A percentile compares a stretch with the other conserved stretches of the same genome.
phyloP scores from a whole-genome alignment of 1,140 invertebrate species.

The Hesperophylax magnus region DNA sequence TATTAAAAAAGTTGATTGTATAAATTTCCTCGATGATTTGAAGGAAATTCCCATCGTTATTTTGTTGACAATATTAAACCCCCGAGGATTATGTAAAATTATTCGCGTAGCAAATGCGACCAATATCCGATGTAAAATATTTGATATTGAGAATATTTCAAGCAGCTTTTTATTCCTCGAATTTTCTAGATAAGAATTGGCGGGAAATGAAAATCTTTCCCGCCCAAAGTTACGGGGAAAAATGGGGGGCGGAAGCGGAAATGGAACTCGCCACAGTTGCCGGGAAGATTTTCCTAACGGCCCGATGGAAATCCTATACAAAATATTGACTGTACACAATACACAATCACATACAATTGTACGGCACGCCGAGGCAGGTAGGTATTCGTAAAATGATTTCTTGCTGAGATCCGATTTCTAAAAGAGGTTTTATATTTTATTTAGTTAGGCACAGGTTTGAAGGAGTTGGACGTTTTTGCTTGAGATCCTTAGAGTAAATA shows the following conservation, averaged over 20 bases:
- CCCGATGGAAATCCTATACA: conserved; percentile 39
- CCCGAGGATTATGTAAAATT: conserved; percentile 41
- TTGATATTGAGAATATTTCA: conserved; percentile 48
- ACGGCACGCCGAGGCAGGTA: not conserved
- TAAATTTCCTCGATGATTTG: not conserved
- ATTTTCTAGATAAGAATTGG: conserved; percentile 29
- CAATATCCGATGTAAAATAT: conserved; percentile 33
- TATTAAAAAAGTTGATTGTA: not conserved
- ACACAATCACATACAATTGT: not conserved
- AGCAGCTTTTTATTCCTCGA: conserved; percentile 14
- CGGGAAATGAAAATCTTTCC: conserved; percentile 41
- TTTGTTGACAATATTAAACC: not conserved
- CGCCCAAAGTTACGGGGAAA: conserved; percentile 22
- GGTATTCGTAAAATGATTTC: conserved; percentile 13
- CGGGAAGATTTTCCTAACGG: conserved; percentile 30
- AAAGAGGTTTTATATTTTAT: too few relatives aligned
- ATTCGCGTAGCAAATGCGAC: conserved; percentile 34
- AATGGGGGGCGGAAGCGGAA: conserved; percentile 15
- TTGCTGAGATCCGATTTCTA: conserved; percentile 16
- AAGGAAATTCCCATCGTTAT: conserved; percentile 10
- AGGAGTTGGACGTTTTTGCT: too few relatives aligned
- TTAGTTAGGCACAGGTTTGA: too few relatives aligned
- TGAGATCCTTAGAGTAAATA: too few relatives aligned
- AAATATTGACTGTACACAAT: conserved; percentile 30
- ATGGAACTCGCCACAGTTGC: conserved; percentile 37